Percentiles rank a stretch among this genome's conserved stretches.
Evolutionary conservation across 2,113 vertebrate genomes (phyloP).

Genomic region (Strix uralensis): DNA sequence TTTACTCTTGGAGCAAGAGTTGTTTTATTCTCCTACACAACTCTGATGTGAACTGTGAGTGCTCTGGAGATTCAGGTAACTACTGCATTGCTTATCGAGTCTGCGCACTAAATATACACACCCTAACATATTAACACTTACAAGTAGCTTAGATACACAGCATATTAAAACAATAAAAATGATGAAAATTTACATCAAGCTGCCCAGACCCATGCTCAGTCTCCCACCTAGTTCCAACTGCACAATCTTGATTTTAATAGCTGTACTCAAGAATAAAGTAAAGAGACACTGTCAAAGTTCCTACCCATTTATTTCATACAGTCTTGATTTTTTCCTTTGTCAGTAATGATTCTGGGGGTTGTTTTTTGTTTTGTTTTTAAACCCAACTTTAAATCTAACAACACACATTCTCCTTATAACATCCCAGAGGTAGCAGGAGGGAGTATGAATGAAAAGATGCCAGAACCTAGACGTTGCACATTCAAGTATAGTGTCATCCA

Average conservation of each 20-base stretch:
- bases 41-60: neutral
- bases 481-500: neutral
- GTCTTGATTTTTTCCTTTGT: neutral
- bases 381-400: neutral
- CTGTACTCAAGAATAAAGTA: neutral
- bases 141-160: neutral
- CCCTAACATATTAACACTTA: neutral
- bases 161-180: conserved; percentile 6
- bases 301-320: neutral
- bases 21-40: neutral
- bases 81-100: neutral
- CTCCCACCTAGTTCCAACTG: neutral
- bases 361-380: neutral
- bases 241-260: neutral
- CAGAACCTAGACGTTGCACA: neutral
- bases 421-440: neutral
- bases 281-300: neutral
- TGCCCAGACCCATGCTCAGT: neutral
- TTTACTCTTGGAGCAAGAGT: neutral
- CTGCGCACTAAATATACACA: neutral
- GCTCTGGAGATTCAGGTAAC: neutral
- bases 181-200: neutral
- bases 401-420: neutral
- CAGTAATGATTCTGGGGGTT: neutral
- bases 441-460: neutral